Percentiles rank a stretch among this genome's conserved stretches.
Evolutionary conservation across 37 sponge, comb jelly and placozoan species (phyloP).

Genomic region (Chondrilla cf. caribensis): DNA sequence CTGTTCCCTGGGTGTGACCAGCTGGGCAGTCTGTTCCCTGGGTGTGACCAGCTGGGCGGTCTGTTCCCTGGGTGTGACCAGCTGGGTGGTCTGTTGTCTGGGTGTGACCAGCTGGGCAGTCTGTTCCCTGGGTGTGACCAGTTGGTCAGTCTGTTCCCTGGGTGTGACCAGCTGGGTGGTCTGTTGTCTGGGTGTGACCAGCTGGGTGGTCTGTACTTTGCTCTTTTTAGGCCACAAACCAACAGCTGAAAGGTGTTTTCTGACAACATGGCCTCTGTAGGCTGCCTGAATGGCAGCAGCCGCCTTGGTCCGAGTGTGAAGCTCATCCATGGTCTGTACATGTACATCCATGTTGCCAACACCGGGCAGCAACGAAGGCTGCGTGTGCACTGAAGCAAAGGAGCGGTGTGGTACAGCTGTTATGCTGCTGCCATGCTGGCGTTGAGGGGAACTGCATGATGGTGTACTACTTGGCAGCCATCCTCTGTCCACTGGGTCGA

Average conservation of each 20-base stretch:
- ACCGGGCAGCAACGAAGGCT: constrained; percentile 20
- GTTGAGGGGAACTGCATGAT: background rate
- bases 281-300: constrained; percentile 63
- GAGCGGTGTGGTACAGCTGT: background rate
- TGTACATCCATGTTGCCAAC: constrained; percentile 38
- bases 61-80: too few species aligned
- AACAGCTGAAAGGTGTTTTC: background rate
- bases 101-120: too few species aligned
- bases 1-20: background rate
- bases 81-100: background rate
- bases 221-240: background rate
- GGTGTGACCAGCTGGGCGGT: too few species aligned
- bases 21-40: too few species aligned
- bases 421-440: background rate
- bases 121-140: too few species aligned
- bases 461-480: background rate
- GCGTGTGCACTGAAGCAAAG: background rate
- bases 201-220: background rate
- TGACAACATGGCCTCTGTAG: constrained; percentile 54
- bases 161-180: background rate
- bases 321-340: constrained; percentile 10
- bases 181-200: too few species aligned
- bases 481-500: background rate
- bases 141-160: too few species aligned
- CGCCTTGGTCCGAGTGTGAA: constrained; percentile 24